phyloP scores from a whole-genome alignment of 1,140 invertebrate genomes.

The Dendrolimus punctatus region DNA sequence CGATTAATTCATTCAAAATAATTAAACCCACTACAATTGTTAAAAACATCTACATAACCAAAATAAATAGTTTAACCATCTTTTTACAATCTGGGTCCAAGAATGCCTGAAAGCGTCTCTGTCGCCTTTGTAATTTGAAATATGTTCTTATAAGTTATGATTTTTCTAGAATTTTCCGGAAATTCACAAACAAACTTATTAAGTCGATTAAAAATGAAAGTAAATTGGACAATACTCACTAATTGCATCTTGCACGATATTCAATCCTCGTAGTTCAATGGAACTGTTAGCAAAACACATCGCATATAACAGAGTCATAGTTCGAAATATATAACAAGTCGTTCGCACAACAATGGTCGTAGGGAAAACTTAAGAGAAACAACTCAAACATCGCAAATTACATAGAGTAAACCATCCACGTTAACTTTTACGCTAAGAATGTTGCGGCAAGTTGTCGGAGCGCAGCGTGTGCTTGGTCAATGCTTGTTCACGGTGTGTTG shows the following conservation, averaged over 20 bases:
- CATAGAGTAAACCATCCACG: slow-evolving; percentile 69
- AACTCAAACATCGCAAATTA: slow-evolving; percentile 65
- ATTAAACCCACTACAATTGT: no score
- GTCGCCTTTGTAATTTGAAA: no score
- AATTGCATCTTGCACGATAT: slow-evolving; percentile 40
- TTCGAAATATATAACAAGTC: slow-evolving; percentile 37
- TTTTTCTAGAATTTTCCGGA: no score
- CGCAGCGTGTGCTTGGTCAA: slow-evolving; percentile 57
- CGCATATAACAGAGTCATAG: slow-evolving; percentile 33
- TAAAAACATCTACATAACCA: no score
- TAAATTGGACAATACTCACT: slow-evolving; percentile 40
- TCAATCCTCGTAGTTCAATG: slow-evolving; percentile 33
- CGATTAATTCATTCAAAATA: no score
- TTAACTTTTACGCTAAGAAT: slow-evolving; percentile 71
- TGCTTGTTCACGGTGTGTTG: slow-evolving; percentile 50
- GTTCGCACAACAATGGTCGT: slow-evolving; percentile 50
- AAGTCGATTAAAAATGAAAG: slow-evolving; percentile 8
- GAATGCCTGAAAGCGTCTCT: no score
- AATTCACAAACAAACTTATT: neutral
- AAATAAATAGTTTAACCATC: no score
- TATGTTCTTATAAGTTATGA: no score
- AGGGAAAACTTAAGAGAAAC: slow-evolving; percentile 37
- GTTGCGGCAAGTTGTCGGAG: slow-evolving; percentile 62
- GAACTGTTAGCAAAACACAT: slow-evolving; percentile 41
- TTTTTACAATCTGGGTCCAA: no score